Evolutionary conservation across 1,140 invertebrate genomes (phyloP), one percentile per base, ranked within the genome.

Genomic region (Amyelois transitella): DNA sequence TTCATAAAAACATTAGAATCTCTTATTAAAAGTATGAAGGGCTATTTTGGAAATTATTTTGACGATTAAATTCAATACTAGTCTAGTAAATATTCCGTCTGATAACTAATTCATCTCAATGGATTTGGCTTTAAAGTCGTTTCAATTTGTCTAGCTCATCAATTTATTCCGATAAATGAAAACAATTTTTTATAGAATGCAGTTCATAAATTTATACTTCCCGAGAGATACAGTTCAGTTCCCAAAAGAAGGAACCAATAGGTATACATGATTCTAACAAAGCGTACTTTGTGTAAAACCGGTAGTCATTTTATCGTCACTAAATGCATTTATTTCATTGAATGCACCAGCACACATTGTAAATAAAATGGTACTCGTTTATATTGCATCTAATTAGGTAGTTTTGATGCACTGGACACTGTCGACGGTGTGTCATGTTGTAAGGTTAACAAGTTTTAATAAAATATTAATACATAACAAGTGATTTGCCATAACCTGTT

Each of bases 251-350:
- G 7, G 3, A 14, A 38, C 17, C 12, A 38, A 8, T 38, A 38
- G n/a, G 1, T n/a, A n/a, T n/a, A n/a, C n/a, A n/a, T n/a, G n/a
- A n/a, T 38, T 38, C 17, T 8, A 38, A 86, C 80, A 86, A 81
- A 69, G 78, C 60, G 62, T 59, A 70, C 65, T 74, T 73, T 86
- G 75, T 86, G 20, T 52, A 47, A 51, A 52, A 77, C 78, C 78
- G 80, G 77, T 64, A 80, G 72, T 74, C 21, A 51, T 51, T 73
- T 81, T 86, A 83, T 86, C 77, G 17, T 74, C 61, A 28, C 19
- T 50, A 51, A 2, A 28, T 38, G 32, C 32, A 38, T 38, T 1
- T 69, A 71, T 72, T 81, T 77, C 72, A 75, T 77, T 73, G 66
- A 83, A 78, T 71, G 65, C 64, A 72, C 60, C 64, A 57, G 18